A percentile compares a stretch with the other conserved stretches of the same genome.
Evolutionary conservation across 1,140 invertebrate genomes (phyloP).

Genomic region (Bicyclus anynana): DNA sequence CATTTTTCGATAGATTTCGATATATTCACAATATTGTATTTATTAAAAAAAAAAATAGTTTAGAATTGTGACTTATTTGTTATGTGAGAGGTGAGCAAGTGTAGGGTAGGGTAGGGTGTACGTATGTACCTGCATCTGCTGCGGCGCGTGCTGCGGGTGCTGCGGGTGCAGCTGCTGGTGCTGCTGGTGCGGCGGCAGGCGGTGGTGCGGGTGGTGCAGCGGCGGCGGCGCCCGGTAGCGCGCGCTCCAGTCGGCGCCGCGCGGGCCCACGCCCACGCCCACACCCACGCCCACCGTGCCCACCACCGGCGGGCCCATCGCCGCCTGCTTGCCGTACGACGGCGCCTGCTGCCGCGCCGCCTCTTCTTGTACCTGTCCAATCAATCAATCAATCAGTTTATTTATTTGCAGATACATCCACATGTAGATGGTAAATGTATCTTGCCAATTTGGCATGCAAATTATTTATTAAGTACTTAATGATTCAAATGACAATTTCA

Average conservation of each 20-base stretch:
- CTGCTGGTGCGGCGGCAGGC: constrained; percentile 65
- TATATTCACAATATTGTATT: too few relatives aligned
- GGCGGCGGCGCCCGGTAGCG: constrained; percentile 64
- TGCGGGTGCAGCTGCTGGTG: constrained; percentile 66
- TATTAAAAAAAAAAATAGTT: too few relatives aligned
- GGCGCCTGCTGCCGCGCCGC: constrained; percentile 89
- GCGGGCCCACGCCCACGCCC: constrained; percentile 47
- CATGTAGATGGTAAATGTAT: too few relatives aligned
- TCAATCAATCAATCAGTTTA: too few relatives aligned
- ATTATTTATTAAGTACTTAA: too few relatives aligned
- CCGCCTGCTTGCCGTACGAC: constrained; percentile 80
- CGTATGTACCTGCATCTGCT: constrained; percentile 14
- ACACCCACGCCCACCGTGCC: constrained; percentile 39
- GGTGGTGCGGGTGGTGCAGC: constrained; percentile 48
- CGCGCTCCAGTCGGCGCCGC: constrained; percentile 47
- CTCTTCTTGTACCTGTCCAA: constrained; percentile 91
- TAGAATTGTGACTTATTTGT: too few relatives aligned
- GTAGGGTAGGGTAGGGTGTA: too few relatives aligned
- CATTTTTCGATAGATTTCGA: too few relatives aligned
- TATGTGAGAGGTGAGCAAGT: background rate
- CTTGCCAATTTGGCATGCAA: too few relatives aligned
- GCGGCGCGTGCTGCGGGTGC: constrained; percentile 59
- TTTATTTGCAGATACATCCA: too few relatives aligned
- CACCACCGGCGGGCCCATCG: constrained; percentile 55
- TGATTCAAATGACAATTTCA: too few relatives aligned